Conservation (phyloP, 2,797 vertebrate genomes). For the Falco peregrinus region DNA sequence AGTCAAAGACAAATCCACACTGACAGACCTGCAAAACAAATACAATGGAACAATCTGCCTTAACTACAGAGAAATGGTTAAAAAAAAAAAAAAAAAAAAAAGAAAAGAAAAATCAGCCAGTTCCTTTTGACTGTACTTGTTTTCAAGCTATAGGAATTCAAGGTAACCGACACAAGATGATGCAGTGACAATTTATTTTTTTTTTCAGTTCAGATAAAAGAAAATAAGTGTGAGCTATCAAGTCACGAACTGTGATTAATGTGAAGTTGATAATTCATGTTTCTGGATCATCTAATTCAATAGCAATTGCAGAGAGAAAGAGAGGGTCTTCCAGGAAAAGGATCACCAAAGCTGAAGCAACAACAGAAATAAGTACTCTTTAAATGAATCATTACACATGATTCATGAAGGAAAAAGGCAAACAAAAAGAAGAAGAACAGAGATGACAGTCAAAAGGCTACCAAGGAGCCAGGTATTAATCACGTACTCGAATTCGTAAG, state of each 20-base stretch:
- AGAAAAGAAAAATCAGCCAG: not conserved
- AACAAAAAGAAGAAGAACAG: not conserved
- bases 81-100: fast-evolving
- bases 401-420: not conserved
- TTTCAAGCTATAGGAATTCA: not conserved
- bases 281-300: not conserved
- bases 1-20: not conserved
- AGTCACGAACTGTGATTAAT: not conserved
- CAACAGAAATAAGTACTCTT: not conserved
- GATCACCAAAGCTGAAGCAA: not conserved
- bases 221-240: not conserved
- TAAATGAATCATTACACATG: not conserved
- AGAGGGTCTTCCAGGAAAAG: not conserved
- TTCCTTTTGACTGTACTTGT: not conserved
- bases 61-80: not conserved
- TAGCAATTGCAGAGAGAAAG: not conserved
- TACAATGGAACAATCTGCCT: not conserved
- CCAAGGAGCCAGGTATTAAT: not conserved
- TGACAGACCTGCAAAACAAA: not conserved
- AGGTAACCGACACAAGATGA: not conserved
- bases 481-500: not conserved
- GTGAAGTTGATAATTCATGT: not conserved
- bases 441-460: not conserved
- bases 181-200: not conserved
- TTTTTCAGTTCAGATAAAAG: not conserved